These are phyloP conservation scores for Tetheella fluctuosa DNA, from an alignment of 2,888 invertebrate genomes.

Conservation along the genomic window DNA sequence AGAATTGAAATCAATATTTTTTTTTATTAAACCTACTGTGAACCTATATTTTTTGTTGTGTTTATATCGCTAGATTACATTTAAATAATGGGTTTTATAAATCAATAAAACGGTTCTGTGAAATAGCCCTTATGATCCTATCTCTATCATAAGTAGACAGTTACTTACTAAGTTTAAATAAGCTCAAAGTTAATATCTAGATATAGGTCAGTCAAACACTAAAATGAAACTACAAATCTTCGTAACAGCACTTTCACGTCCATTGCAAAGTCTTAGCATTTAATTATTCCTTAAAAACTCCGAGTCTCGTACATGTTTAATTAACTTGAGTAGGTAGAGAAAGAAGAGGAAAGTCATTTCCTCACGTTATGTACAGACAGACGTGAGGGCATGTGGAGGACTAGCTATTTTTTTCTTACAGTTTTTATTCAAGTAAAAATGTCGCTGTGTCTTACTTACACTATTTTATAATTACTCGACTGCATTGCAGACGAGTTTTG, in stretches of 20 bases:
- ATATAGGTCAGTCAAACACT: slow-evolving; percentile 21
- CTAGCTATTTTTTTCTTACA: slow-evolving; percentile 34
- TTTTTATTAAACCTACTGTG: too few species aligned
- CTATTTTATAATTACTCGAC: slow-evolving; percentile 4
- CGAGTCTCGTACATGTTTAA: slow-evolving; percentile 57
- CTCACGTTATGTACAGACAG: slow-evolving; percentile 54
- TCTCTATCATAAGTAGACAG: not conserved
- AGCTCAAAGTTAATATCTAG: not conserved
- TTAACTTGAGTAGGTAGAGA: slow-evolving; percentile 59
- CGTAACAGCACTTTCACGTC: slow-evolving; percentile 17
- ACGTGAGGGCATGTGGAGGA: slow-evolving; percentile 62
- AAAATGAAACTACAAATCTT: slow-evolving; percentile 20
- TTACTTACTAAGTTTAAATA: not conserved
- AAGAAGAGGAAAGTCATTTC: slow-evolving; percentile 47
- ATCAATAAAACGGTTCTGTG: too few species aligned
- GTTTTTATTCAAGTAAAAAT: slow-evolving; percentile 15
- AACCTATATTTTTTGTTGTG: too few species aligned
- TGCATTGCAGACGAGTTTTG: not conserved
- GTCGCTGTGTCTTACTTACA: not conserved
- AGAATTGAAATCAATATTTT: too few species aligned
- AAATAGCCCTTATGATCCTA: too few species aligned
- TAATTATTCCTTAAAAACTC: slow-evolving; percentile 54
- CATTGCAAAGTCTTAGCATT: slow-evolving; percentile 24
- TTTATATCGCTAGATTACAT: too few species aligned
- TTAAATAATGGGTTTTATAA: too few species aligned